These are phyloP conservation scores for Drosophila burlai DNA, from an alignment of 1,140 invertebrate species.

Conservation along the genomic window DNA sequence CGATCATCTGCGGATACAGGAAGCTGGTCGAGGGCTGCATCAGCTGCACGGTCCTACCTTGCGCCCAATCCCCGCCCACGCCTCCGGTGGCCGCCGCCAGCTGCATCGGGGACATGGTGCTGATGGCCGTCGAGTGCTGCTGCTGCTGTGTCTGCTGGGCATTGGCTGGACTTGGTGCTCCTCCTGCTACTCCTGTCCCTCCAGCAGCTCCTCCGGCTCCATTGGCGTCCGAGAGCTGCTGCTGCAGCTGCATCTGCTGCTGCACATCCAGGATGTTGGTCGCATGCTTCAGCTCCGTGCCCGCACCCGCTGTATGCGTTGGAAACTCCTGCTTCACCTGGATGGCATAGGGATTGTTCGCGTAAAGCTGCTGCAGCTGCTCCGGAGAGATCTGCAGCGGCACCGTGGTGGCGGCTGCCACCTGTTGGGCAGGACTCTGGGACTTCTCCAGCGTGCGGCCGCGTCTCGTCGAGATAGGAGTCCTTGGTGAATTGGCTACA, in stretches of 20 bases:
- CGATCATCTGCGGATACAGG: conserved; percentile 91
- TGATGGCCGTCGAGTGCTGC: conserved; percentile 85
- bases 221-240: conserved; percentile 72
- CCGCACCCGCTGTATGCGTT: conserved; percentile 57
- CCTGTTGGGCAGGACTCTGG: conserved; percentile 84
- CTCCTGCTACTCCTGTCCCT: conserved; percentile 38
- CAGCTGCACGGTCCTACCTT: conserved; percentile 89
- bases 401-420: conserved; percentile 75
- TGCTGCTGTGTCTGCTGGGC: conserved; percentile 83
- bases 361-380: conserved; percentile 85
- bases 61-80: conserved; percentile 87
- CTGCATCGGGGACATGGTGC: conserved; percentile 86
- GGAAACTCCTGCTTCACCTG: conserved; percentile 86
- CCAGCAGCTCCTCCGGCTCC: conserved; percentile 63
- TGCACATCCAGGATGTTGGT: conserved; percentile 80
- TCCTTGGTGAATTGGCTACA: conserved; percentile 12
- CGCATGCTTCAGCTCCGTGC: conserved; percentile 83
- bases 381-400: conserved; percentile 82
- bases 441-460: conserved; percentile 80
- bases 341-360: conserved; percentile 82
- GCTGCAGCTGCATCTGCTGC: conserved; percentile 86
- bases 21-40: conserved; percentile 94
- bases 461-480: conserved; percentile 11
- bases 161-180: conserved; percentile 63
- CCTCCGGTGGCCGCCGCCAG: conserved; percentile 80